Base-by-base conservation (phyloP, 2,797 vertebrate genomes). In the Passerculus sandwichensis region DNA sequence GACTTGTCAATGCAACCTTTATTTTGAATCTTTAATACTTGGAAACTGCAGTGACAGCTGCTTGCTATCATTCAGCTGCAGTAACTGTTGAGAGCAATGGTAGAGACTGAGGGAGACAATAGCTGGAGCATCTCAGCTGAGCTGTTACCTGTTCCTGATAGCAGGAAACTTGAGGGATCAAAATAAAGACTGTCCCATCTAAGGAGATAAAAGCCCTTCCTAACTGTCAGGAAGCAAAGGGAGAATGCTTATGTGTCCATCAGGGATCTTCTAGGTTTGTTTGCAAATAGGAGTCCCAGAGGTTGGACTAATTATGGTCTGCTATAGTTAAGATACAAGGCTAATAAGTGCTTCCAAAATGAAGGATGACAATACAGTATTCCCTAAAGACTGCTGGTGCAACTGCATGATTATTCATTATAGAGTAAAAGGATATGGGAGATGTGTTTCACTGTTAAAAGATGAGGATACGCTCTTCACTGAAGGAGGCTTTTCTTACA, bases 71-170 rank as follows among this genome's bases (percentile, higher is more conserved):
- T 67, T 76, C 53, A 88, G 20, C 29, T 83, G 11, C 32, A 72
- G 20, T 74, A 18, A 45, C 26, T 53, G 4, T 72, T 76, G 62
- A 80, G 21, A 80, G 42, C 21, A 50, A 12, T 21, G 45, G 4
- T 66, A 0, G 1, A 77, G 15, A 12, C 14, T 32, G 21, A 30
- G 1, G 2, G 20, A 77, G 10, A 40, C 5, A 78, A 64, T 30
- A 78, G 26, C 14, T 82, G n/a, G 6, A 73, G 5, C 17, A 56
- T n/a, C 29, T 83, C 3, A 4, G 10, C 17, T 70, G 30, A 42
- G 29, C 34, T 66, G 23, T 22, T 74, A n/a, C 0, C 29, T 30
- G 27, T 30, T 30, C 17, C 27, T 53, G 0, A 20, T 50, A 72
- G 12, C 25, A 67, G 22, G 47, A 82, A 85, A 15, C 20, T 5